A percentile compares a stretch with the other conserved stretches of the same genome.
These are phyloP conservation scores for Isichthys henryi DNA, from an alignment of 2,113 vertebrate genomes.

Conservation along the genomic window DNA sequence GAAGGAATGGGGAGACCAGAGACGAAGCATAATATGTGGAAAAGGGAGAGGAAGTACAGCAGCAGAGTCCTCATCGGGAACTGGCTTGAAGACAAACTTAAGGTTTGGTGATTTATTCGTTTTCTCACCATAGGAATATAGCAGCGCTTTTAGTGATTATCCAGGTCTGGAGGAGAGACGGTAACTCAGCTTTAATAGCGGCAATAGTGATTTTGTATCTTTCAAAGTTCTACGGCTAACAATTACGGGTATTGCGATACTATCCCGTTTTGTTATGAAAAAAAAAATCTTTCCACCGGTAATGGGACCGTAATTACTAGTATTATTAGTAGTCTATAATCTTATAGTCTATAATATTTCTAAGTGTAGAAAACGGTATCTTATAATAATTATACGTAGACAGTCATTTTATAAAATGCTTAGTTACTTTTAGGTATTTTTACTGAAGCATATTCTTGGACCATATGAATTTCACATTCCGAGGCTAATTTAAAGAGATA, in stretches of 20 bases:
- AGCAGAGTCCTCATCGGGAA: slow-evolving; percentile 64
- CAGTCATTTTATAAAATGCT: background rate
- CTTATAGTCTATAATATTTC: too few relatives aligned
- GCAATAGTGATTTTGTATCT: background rate
- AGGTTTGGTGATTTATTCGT: slow-evolving; percentile 48
- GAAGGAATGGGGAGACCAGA: slow-evolving; percentile 48
- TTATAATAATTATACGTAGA: background rate
- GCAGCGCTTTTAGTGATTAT: background rate
- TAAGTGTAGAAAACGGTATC: background rate
- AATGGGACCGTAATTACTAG: background rate
- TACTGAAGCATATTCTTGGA: background rate
- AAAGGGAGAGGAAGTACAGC: slow-evolving; percentile 55
- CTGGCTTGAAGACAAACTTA: slow-evolving; percentile 66
- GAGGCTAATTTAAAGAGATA: background rate
- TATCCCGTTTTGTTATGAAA: background rate
- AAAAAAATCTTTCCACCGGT: background rate
- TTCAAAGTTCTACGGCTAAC: background rate
- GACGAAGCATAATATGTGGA: slow-evolving; percentile 44
- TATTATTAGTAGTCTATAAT: background rate
- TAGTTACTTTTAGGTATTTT: background rate
- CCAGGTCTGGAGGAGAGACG: background rate
- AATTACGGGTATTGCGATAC: background rate
- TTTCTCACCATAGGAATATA: background rate
- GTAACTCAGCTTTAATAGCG: background rate
- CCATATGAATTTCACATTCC: background rate